Base-by-base conservation (phyloP, 1,140 invertebrate species). In the Ostrea edulis region DNA sequence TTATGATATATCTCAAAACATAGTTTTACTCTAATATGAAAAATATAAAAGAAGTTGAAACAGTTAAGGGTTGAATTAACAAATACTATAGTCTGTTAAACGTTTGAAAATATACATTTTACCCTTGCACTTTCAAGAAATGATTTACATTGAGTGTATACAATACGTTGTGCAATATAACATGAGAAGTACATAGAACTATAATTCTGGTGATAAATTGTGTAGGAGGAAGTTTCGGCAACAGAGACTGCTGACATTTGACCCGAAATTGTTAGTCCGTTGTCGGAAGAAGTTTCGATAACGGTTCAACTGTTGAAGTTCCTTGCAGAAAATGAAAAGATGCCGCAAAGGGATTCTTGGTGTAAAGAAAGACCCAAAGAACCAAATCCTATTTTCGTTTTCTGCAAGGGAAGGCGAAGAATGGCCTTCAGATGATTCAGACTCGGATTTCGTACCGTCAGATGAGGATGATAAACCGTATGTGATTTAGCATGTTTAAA, bases 381-480 rank as follows among this genome's bases (percentile, higher is more conserved):
- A 93, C 52, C 91, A 91, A 86, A 91, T 93, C n/a, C 86, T 94
- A 29, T 94, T 93, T 86, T 92, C 90, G 22, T 92, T 92, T 82
- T 89, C 87, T 29, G 89, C 86, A 20, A 85, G 91, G 51, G 84
- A 92, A 83, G 92, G 93, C 55, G 93, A 94, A 77, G 91, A 92
- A 87, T 94, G 93, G 92, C 93, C 93, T 4, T 92, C 91, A 12
- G 91, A 91, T 89, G 93, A 93, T 84, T 93, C 93, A 12, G 93
- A 94, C 84, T 93, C 92, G 11, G 92, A 93, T 87, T 93, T 90
- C 83, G 17, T 65, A 20, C 92, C 93, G 53, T 85, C 53, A 65
- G 91, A 92, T 71, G 88, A 81, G 29, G 87, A 85, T 52, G 81
- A 83, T 17, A 25, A 22, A 22, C 65, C n/a, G 65, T 71, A 11